Evolutionary conservation across 2,888 invertebrate species (phyloP), one percentile per base, ranked within the genome.

Genomic region (Eubasilissa splendida): DNA sequence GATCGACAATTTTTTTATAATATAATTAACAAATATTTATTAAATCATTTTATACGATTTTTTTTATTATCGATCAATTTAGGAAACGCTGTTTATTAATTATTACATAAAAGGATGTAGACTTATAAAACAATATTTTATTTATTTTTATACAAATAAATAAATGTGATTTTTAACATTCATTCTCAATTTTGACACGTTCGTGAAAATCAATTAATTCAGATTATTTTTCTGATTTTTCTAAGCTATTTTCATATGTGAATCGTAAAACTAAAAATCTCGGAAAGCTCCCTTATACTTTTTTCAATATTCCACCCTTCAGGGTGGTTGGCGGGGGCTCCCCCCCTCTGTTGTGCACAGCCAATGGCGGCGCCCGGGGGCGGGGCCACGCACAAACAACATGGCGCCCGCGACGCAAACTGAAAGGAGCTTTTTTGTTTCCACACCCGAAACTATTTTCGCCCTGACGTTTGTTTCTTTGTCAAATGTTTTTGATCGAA

Each of bases 291-390:
- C 76, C 76, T n/a, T 12, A n/a, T n/a, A 33, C 11, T 73, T 73
- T 66, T 80, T 80, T 80, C 80, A 77, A 74, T 77, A 80, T 77
- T 80, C 80, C 70, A 77, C 80, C 80, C 80, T 65, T 54, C 58
- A 59, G 53, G 14, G 58, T 58, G 58, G 33, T 12, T 58, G 12
- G 60, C 22, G 54, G 33, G 59, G 73, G 60, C 70, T 70, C 52
- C 31, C 70, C 80, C 77, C 78, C 58, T 79, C 79, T 56, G 76
- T 33, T n/a, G 59, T 53, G 33, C 76, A 76, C 80, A 83, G 84
- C 90, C 90, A 90, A 90, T 90, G 83, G 84, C 84, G 71, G 84
- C 81, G 85, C 82, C 84, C 83, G 56, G 71, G 88, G 90, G 90
- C 88, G 89, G 88, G 87, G 87, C 68, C 88, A 85, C 84, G 84